phyloP scores from a whole-genome alignment of 2,113 vertebrate species.

The Falcunculus frontatus region DNA sequence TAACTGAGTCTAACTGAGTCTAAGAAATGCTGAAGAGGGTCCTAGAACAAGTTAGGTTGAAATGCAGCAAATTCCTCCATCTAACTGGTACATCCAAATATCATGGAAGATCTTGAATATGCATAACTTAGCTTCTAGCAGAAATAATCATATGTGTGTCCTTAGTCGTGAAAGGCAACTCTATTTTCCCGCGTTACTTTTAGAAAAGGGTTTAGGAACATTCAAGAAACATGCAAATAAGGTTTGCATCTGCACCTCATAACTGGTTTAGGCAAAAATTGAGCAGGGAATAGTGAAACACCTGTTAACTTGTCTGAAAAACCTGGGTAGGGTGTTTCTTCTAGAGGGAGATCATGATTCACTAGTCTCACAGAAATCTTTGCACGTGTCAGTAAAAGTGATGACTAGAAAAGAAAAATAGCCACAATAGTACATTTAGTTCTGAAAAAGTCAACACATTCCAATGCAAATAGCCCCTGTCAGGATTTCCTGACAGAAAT shows the following conservation, averaged over 20 bases:
- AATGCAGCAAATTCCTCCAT: background rate
- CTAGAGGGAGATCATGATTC: background rate
- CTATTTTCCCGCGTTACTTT: background rate
- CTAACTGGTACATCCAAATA: background rate
- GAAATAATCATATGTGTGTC: background rate
- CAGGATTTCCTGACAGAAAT: background rate
- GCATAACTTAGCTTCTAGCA: background rate
- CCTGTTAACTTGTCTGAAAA: background rate
- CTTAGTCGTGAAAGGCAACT: background rate
- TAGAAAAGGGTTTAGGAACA: background rate
- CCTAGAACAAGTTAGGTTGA: background rate
- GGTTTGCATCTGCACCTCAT: background rate
- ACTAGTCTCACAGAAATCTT: background rate
- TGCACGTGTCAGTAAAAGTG: background rate
- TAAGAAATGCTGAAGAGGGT: background rate
- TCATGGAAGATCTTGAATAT: background rate
- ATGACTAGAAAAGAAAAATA: background rate
- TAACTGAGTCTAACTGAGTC: background rate
- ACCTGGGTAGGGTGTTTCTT: background rate
- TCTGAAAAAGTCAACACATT: background rate
- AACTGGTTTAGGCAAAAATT: background rate
- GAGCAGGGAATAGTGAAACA: background rate
- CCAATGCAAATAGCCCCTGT: background rate
- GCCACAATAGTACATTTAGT: background rate
- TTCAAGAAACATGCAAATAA: background rate